Base-by-base conservation (phyloP, 2,113 vertebrate species). In the Actinemys pallida region DNA sequence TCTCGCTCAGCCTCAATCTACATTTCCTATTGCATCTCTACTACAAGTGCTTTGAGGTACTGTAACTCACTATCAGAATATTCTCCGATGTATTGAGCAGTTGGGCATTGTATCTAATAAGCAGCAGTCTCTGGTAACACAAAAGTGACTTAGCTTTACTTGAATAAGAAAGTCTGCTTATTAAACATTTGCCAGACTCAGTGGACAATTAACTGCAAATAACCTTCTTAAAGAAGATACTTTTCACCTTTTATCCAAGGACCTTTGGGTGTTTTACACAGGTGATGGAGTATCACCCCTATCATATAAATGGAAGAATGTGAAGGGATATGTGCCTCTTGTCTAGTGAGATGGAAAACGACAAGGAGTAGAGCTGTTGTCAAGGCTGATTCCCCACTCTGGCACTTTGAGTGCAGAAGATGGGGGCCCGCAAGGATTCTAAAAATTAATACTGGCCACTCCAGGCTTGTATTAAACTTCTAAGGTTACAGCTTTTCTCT, bases 201-300 rank as follows among this genome's bases (percentile, higher is more conserved):
- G 86, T 2, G 93, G 83, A 39, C 17, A 94, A 94, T 87, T 94
- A 93, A 93, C 92, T 89, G 13, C 69, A 80, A 86, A 90, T 19
- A 87, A 69, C 10, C 11, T 3, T 80, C 83, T 84, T 87, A 87
- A 90, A 87, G 27, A 95, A 93, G 42, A 82, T 87, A 10, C 65
- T 87, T 91, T 75, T 39, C 56, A 83, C 25, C 25, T 78, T 88
- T 83, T 7, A 92, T 54, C 42, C 87, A 54, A 94, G 59, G 91
- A 89, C 94, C 42, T 45, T 7, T 16, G 27, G 5, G 22, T 45
- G 12, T 72, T 92, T 94, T 72, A 78, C 49, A 29, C 65, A 87
- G n/a, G 22, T 19, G 75, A 2, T 49, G 20, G 76, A 91, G 86
- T 35, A 2, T 81, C 39, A 29, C 5, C 24, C 5, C 29, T 83